These are phyloP conservation scores for Apogon hyalosoma DNA, from an alignment of 2,797 vertebrate genomes.

Conservation along the genomic window DNA sequence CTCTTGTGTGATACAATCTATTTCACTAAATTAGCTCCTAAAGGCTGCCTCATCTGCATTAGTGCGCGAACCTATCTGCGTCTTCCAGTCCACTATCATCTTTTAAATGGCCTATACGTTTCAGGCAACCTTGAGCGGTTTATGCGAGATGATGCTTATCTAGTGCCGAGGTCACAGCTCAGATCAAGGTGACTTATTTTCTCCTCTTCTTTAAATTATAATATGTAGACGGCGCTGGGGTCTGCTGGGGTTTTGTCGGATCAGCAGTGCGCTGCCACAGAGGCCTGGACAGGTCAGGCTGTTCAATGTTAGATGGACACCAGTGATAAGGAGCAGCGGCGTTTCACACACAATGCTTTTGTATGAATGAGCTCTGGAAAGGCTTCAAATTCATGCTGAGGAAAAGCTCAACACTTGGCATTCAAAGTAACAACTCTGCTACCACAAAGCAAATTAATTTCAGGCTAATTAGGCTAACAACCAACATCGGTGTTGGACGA, in stretches of 20 bases:
- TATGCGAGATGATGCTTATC: slow-evolving; percentile 76
- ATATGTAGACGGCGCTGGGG: slow-evolving; percentile 15
- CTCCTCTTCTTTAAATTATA: slow-evolving; percentile 27
- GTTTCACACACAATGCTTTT: slow-evolving; percentile 32
- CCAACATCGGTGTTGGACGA: slow-evolving; percentile 57
- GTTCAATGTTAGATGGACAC: slow-evolving; percentile 71
- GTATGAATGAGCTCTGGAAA: slow-evolving; percentile 28
- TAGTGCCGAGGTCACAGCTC: slow-evolving; percentile 54
- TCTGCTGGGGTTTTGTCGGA: slow-evolving; percentile 50
- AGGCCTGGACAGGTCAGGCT: slow-evolving; percentile 45
- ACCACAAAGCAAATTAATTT: slow-evolving; percentile 73
- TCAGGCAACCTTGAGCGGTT: slow-evolving; percentile 79
- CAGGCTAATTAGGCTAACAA: slow-evolving; percentile 71
- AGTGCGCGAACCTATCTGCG: slow-evolving; percentile 52
- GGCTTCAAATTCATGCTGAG: slow-evolving; percentile 33
- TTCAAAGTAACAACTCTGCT: slow-evolving; percentile 37
- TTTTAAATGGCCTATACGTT: slow-evolving; percentile 70
- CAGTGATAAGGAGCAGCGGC: slow-evolving; percentile 49
- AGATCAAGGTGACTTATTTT: slow-evolving; percentile 67
- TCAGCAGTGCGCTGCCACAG: slow-evolving; percentile 59
- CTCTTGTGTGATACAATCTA: slow-evolving; percentile 66
- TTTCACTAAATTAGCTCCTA: slow-evolving; percentile 79
- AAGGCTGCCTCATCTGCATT: slow-evolving; percentile 66
- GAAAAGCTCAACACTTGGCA: slow-evolving; percentile 56
- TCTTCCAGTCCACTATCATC: slow-evolving; percentile 47